Conservation (phyloP, 37 sponge, comb jelly and placozoan species). For the Halisarca cf. caerulea region DNA sequence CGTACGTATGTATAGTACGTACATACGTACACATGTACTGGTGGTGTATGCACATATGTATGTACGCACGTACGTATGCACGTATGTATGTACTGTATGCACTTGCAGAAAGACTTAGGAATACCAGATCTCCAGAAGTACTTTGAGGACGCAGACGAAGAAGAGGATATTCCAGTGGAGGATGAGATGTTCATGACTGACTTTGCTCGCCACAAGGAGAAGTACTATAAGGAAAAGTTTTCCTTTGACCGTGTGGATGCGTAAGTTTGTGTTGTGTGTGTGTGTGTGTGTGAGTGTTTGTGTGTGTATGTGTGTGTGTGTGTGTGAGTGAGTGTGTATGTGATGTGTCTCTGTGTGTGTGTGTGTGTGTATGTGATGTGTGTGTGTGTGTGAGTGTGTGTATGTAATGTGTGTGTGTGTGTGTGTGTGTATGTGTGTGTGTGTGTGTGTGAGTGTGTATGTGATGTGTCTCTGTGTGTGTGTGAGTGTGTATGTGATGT, state of each 20-base stretch:
- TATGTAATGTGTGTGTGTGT: slow-evolving; percentile 2
- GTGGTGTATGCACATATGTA: too few species aligned
- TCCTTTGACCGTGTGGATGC: slow-evolving; percentile 39
- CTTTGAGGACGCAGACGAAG: slow-evolving; percentile 72
- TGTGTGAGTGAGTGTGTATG: too few species aligned
- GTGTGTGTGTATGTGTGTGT: not conserved
- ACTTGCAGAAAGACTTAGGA: slow-evolving; percentile 60
- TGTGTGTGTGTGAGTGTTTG: not conserved
- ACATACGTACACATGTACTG: too few species aligned
- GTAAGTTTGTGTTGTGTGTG: not conserved
- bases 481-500: too few species aligned
- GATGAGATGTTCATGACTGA: slow-evolving; percentile 48
- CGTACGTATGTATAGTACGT: too few species aligned
- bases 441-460: not conserved
- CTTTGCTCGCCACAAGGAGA: slow-evolving; percentile 50
- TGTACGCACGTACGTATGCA: too few species aligned
- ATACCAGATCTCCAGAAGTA: slow-evolving; percentile 47
- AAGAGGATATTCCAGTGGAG: slow-evolving; percentile 37
- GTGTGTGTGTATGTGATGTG: slow-evolving; percentile 14
- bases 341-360: slow-evolving; percentile 14
- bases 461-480: too few species aligned
- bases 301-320: not conserved
- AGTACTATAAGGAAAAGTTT: slow-evolving; percentile 79
- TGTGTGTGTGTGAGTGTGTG: not conserved
- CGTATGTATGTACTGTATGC: too few species aligned